phyloP scores from a whole-genome alignment of 2,113 vertebrate species.

The Ranitomeya variabilis region DNA sequence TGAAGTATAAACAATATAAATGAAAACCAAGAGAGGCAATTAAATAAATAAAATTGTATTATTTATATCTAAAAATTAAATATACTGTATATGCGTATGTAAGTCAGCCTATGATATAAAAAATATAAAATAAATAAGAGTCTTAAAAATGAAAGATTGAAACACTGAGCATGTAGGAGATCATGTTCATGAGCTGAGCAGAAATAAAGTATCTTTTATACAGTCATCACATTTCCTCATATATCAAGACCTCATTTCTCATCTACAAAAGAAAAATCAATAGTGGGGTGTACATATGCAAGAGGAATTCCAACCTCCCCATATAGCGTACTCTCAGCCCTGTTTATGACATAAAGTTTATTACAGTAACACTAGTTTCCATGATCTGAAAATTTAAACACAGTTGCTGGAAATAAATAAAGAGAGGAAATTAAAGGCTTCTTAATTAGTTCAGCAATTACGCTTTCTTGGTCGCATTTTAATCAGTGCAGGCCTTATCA shows the following conservation, averaged over 20 bases:
- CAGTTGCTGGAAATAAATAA: constrained; percentile 78
- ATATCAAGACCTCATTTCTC: constrained; percentile 36
- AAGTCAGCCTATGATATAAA: not conserved
- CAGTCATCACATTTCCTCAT: constrained; percentile 35
- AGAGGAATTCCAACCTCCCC: constrained; percentile 5
- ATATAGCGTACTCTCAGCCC: not conserved
- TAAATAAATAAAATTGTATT: not conserved
- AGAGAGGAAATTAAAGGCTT: constrained; percentile 86
- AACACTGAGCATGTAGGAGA: not conserved
- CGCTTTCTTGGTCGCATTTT: constrained; percentile 85
- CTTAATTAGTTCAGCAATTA: constrained; percentile 87
- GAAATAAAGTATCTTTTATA: constrained; percentile 30
- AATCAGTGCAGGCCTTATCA: constrained; percentile 84
- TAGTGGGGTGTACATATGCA: constrained; percentile 41
- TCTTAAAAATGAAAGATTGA: not conserved
- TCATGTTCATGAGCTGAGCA: not conserved
- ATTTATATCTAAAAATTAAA: not conserved
- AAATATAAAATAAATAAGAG: not conserved
- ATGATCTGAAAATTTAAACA: constrained; percentile 53
- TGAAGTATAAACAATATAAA: not conserved
- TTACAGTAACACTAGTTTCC: constrained; percentile 35
- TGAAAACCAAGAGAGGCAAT: not conserved
- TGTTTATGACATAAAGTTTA: constrained; percentile 49
- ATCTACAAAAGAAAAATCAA: constrained; percentile 42
- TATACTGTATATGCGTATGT: not conserved